Evolutionary conservation across 2,888 invertebrate species (phyloP), one percentile per base, ranked within the genome.

Genomic region (Mythimna lalbum): DNA sequence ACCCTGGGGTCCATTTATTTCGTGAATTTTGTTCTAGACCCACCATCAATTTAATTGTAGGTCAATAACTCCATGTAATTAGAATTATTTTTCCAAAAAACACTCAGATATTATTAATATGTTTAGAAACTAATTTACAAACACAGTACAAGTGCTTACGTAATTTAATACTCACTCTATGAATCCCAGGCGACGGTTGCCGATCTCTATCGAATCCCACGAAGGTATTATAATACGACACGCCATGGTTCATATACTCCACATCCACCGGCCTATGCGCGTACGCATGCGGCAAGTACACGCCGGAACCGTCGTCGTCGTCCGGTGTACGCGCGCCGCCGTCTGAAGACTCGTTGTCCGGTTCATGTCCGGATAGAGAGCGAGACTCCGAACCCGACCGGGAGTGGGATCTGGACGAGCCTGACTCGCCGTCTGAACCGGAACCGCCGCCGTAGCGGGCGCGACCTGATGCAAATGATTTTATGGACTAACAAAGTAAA

Each of bases 271-370:
- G 92, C 0, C 94, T 84, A 1, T 93, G 94, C 47, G 93, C 90
- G 90, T 97, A 97, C 79, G 97, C 86, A 86, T 97, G 97, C 81
- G 97, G 97, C 85, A 97, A 93, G 86, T 97, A 97, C 65, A 97
- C 96, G 68, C 96, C 96, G 31, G 96, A 96, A 50, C 96, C 96
- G 92, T 97, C 97, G 57, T 97, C 97, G 81, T 97, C 97, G 92
- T 97, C 97, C 0, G 97, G 96, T 49, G 96, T 96, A 4, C 96
- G 90, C 73, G 97, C 97, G 55, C 97, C 97, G 81, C 97, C 97
- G 93, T 97, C 97, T 1, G 97, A 97, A 84, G 97, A 97, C 93
- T 97, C 97, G 93, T 97, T 97, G 90, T 97, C 97, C 63, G 97
- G 97, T 89, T 97, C 97, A 93, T 97, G 97, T 0, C 97, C 97